Base-by-base conservation (phyloP, 2,113 vertebrate species). In the Equus przewalskii region DNA sequence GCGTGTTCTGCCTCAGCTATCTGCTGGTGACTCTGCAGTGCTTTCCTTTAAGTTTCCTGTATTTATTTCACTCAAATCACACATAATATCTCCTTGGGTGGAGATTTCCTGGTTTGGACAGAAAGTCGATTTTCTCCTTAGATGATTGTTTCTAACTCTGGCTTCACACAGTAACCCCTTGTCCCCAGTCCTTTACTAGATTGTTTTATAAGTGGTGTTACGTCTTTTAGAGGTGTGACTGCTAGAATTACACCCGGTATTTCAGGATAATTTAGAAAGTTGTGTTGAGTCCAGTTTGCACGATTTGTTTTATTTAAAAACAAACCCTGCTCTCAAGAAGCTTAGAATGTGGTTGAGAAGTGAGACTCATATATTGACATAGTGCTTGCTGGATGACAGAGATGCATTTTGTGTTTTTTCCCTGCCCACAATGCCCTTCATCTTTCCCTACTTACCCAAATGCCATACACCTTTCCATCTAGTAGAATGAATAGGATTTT, bases 81-180 rank as follows among this genome's bases (percentile, higher is more conserved):
- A 92, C 3, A 51, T 41, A 73, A 19, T 79, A 54, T 70, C 4
- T 89, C 12, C 41, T 51, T 62, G 13, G 21, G 18, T 11, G 67
- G 41, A 4, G 84, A 88, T 72, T 85, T 89, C 49, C 89, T 85
- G 26, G 91, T 94, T 92, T 58, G 4, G 11, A 81, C 64, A 88
- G 60, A 83, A 96, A 64, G 56, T 69, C 19, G 18, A 65, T 89
- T 89, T 97, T 58, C 9, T 41, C 8, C 36, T 89, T 69, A 41
- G 24, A 65, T 5, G 58, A 82, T 60, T 58, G 30, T 94, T 92
- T 97, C 88, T 64, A 30, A 82, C 28, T 96, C 90, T 81, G 51
- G 85, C 8, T 83, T 96, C 7, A 8, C 7, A 67, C 0, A 78
- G 9, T 62, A 67, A 91, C 14, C 13, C 22, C 18, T 60, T 62